phyloP scores from a whole-genome alignment of 2,888 invertebrate genomes.

The Drosophila formosana region DNA sequence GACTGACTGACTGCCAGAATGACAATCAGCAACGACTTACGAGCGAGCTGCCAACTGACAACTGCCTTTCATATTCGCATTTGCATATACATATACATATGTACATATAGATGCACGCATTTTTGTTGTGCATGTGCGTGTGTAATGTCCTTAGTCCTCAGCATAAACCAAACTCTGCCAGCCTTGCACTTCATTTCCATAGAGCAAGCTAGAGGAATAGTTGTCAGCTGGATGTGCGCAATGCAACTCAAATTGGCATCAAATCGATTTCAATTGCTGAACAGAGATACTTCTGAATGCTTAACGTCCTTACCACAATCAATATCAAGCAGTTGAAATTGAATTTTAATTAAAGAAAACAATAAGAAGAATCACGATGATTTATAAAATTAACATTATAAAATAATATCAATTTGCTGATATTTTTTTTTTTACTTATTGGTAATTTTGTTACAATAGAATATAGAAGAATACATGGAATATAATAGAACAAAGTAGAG shows the following conservation, averaged over 20 bases:
- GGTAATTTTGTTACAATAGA: too few relatives aligned
- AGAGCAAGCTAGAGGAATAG: slow-evolving; percentile 31
- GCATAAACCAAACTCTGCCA: slow-evolving; percentile 41
- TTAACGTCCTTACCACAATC: slow-evolving; percentile 1
- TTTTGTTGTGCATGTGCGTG: background rate
- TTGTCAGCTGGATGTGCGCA: slow-evolving; percentile 38
- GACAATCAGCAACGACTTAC: slow-evolving; percentile 50
- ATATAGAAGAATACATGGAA: too few relatives aligned
- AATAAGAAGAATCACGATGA: too few relatives aligned
- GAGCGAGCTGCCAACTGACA: slow-evolving; percentile 31
- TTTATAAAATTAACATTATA: too few relatives aligned
- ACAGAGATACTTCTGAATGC: slow-evolving; percentile 7
- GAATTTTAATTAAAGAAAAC: background rate
- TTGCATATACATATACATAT: background rate
- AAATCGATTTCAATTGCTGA: slow-evolving; percentile 43
- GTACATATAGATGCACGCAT: background rate
- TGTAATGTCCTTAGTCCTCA: slow-evolving; percentile 18
- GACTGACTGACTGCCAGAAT: slow-evolving; percentile 14
- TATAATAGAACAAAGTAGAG: too few relatives aligned
- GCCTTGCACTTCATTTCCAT: slow-evolving; percentile 65
- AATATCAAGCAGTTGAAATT: background rate
- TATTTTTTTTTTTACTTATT: too few relatives aligned
- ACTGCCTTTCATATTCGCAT: slow-evolving; percentile 22
- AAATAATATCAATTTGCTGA: too few relatives aligned
- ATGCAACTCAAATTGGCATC: slow-evolving; percentile 43